Base-by-base conservation (phyloP, 1,140 invertebrate genomes). In the Tyrophagus putrescentiae region DNA sequence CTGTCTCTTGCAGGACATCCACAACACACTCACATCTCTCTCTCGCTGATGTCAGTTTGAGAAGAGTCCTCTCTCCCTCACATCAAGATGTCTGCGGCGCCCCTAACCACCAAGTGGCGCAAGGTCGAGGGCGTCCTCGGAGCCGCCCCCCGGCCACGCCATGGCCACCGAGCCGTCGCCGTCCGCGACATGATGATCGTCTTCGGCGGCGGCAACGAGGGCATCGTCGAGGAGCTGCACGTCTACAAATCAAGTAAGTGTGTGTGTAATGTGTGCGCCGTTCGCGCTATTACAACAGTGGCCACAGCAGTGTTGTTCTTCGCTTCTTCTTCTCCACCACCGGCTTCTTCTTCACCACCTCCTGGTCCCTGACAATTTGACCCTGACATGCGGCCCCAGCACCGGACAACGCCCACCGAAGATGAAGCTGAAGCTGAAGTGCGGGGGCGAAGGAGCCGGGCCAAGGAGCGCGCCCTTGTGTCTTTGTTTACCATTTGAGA, bases 131-230 rank as follows among this genome's bases (percentile, higher is more conserved):
- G 92, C 78, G 84, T 89, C 64, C 82, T 84, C 69, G 92, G 92
- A 67, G 85, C 88, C 21, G 85, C 87, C 72, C 93, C 93, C 28
- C 81, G 88, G 75, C 93, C 94, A 57, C 81, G 95, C 61, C 95
- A 99, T 82, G 95, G 95, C 52, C 95, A 99, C 75, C 82, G 94
- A 67, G 93, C 94, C 25, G 92, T 98, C 68, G 87, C 91, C 68
- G 94, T 98, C 68, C 97, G 97, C 76, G 94, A 98, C 76, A 79
- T 98, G 64, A 98, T 99, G 88, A 87, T 98, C 64, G 89, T 99
- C 66, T 99, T 98, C 77, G 95, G 95, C 69, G 95, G 95, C 69
- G 95, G 95, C 65, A 98, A 99, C 75, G 95, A 98, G 82, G 95
- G 95, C 71, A 99, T 99, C 70, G 91, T 99, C 65, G 93, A 99